Base-by-base conservation (phyloP, 2,888 invertebrate genomes). In the Nephrocerus scutellatus region DNA sequence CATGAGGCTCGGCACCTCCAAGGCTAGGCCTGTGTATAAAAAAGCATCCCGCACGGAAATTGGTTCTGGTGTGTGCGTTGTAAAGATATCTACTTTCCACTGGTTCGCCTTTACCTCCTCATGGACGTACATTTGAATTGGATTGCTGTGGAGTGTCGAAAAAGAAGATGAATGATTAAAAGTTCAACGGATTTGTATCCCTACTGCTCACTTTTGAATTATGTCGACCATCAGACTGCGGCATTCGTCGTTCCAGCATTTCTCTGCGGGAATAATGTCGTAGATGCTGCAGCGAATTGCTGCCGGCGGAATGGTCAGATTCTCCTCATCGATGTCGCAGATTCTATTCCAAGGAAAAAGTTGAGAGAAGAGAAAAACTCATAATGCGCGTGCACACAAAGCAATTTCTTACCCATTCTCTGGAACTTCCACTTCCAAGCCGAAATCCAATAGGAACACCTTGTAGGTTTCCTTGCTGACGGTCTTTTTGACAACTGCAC, bases 391-490 rank as follows among this genome's bases (percentile, higher is more conserved):
- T 15, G 15, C n/a, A 15, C 6, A 20, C 22, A 3, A 6, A 41
- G 29, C 26, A 37, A 16, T 6, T 23, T 62, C 70, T 66, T 59
- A 78, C 78, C 68, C 70, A 28, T 72, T 69, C 37, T 68, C 62
- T 3, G 67, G 53, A 3, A 77, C 68, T 2, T 57, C 53, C 41
- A 76, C 72, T 0, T 62, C 66, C 49, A 73, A 70, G 2, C 84
- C 85, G 49, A 75, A 75, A 60, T 85, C 84, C 14, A 82, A 66
- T 47, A 77, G 75, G 51, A 75, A 75, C 3, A 82, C 73, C 18
- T 72, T 68, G 51, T 73, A 76, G 0, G 57, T 46, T 0, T 68
- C 62, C 4, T 68, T 58, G 2, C 56, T 50, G 0, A 54, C 10
- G 30, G 63, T 54, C 25, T 54, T 60, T 30, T 68, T 66, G 20